Conservation (phyloP, 2,113 vertebrate genomes). For the Neodon shergylaensis region DNA sequence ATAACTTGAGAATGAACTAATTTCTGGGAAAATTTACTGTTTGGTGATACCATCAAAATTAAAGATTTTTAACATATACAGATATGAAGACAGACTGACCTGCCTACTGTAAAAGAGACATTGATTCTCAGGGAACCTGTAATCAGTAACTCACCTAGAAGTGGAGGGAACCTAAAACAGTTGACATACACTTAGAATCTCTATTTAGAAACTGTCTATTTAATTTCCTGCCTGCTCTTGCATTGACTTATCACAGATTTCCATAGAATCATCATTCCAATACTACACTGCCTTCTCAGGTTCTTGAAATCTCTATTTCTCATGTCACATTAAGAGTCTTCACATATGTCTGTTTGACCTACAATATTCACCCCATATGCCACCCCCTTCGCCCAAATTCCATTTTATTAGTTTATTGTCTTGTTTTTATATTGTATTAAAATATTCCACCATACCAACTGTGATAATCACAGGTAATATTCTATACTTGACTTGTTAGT, state of each 20-base stretch:
- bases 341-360: neutral
- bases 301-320: neutral
- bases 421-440: neutral
- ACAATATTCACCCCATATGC: neutral
- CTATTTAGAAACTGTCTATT: neutral
- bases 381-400: neutral
- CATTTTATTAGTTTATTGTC: neutral
- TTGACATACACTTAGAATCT: neutral
- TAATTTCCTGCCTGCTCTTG: neutral
- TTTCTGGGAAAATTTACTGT: neutral
- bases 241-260: neutral
- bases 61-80: neutral
- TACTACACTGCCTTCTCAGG: neutral
- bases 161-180: neutral
- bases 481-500: neutral
- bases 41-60: neutral
- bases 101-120: neutral
- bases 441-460: neutral
- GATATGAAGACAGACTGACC: neutral
- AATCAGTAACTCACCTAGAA: neutral
- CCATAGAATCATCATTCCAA: neutral
- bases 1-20: neutral
- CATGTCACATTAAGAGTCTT: neutral
- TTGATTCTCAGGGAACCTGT: neutral
- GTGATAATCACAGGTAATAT: neutral